Percentiles rank a stretch among this genome's conserved stretches.
Evolutionary conservation across 2,888 invertebrate species (phyloP).

Genomic region (Gortyna flavago): DNA sequence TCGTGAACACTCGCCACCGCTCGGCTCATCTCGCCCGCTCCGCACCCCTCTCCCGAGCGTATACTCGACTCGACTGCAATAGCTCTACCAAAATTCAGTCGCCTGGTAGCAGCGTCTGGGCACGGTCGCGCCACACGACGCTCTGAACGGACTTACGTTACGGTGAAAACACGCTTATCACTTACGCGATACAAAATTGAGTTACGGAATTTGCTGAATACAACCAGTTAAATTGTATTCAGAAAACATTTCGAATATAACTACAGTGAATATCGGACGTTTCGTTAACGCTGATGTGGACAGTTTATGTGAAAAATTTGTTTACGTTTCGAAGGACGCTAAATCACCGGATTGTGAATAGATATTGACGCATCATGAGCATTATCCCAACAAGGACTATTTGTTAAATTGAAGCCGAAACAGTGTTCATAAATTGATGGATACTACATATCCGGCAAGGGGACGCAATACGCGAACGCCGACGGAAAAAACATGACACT

Average conservation of each 20-base stretch:
- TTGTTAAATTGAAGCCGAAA: slow-evolving; percentile 80
- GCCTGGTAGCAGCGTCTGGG: slow-evolving; percentile 86
- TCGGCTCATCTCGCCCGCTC: slow-evolving; percentile 86
- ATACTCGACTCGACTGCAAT: slow-evolving; percentile 87
- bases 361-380: slow-evolving; percentile 76
- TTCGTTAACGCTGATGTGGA: slow-evolving; percentile 72
- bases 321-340: slow-evolving; percentile 69
- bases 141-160: slow-evolving; percentile 83
- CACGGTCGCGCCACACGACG: slow-evolving; percentile 87
- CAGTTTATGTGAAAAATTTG: slow-evolving; percentile 76
- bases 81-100: slow-evolving; percentile 86
- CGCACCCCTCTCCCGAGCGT: slow-evolving; percentile 80
- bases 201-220: slow-evolving; percentile 68
- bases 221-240: slow-evolving; percentile 43
- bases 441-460: slow-evolving; percentile 87
- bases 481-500: slow-evolving; percentile 90
- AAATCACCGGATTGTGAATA: slow-evolving; percentile 71
- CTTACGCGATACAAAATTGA: slow-evolving; percentile 78
- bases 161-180: slow-evolving; percentile 86
- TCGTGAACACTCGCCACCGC: slow-evolving; percentile 89
- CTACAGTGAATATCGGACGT: slow-evolving; percentile 54
- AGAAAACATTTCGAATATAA: slow-evolving; percentile 48
- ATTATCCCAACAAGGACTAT: slow-evolving; percentile 79
- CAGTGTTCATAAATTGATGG: slow-evolving; percentile 88
- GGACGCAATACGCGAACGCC: slow-evolving; percentile 86